Evolutionary conservation across 2,113 vertebrate genomes (phyloP), one percentile per base, ranked within the genome.

Genomic region (Antennarius striatus): DNA sequence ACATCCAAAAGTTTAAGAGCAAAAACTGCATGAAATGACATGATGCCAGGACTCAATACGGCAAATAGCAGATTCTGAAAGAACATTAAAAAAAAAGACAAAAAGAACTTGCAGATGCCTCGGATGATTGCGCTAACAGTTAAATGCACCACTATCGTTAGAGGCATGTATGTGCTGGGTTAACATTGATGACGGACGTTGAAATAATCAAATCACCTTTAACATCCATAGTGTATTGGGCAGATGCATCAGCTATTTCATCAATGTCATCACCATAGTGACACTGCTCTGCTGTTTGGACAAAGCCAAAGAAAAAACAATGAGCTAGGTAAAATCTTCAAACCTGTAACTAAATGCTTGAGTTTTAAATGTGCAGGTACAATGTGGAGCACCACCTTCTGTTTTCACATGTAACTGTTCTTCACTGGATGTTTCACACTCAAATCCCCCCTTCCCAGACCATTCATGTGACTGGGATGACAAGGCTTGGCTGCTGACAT

Each of bases 301-400:
- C 88, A 91, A 93, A 93, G 89, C 91, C 92, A 93, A 91, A 93
- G 79, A 93, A 83, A 92, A 90, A 91, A 92, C 85, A 92, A 85
- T 92, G 78, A 92, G 90, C 85, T 82, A 76, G 56, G 81, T 84
- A 73, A 83, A 68, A 66, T 65, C 50, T 65, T 87, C 73, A 82
- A 13, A 56, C 63, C 67, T 51, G 53, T 56, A 65, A 68, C 66
- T 71, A 60, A 84, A 82, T 85, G 68, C 17, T 82, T 79, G 59
- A 77, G 54, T 82, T 48, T 61, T 66, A 80, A 87, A 76, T 77
- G 65, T 83, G 71, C 82, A 74, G 57, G 82, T 84, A 86, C 63
- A 85, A 86, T 56, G 73, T 77, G 84, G 75, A 81, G 79, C 76
- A 88, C 85, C 87, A 95, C 94, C 93, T 90, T 88, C 90, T 46